Evolutionary conservation across 2,888 invertebrate genomes (phyloP).

Genomic region (Meandrusa payeni): DNA sequence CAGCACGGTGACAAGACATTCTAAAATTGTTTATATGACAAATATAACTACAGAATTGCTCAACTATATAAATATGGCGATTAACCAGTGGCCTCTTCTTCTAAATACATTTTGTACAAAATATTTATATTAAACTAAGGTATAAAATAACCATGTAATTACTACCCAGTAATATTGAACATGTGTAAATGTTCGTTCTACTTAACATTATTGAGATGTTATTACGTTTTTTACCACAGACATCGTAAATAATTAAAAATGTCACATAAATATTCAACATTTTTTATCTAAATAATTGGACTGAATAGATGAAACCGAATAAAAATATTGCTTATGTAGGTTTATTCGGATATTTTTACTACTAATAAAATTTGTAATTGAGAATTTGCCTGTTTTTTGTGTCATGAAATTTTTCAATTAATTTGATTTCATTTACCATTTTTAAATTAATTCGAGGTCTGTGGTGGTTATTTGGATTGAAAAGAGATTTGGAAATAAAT

Average conservation of each 20-base stretch:
- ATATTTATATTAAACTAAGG: conserved; percentile 5
- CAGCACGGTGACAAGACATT: too few relatives aligned
- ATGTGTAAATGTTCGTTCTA: background rate
- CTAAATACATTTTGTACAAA: conserved; percentile 38
- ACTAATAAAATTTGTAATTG: too few relatives aligned
- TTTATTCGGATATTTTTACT: too few relatives aligned
- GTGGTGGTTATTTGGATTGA: conserved; percentile 14
- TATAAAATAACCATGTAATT: conserved; percentile 10
- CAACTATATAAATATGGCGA: conserved; percentile 56
- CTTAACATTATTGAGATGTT: conserved; percentile 9
- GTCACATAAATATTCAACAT: too few relatives aligned
- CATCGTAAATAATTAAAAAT: conserved; percentile 17
- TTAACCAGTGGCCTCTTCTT: conserved; percentile 44
- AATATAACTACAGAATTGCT: conserved; percentile 24
- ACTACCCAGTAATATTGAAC: conserved; percentile 14
- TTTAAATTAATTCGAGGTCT: conserved; percentile 20
- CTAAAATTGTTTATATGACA: conserved; percentile 9
- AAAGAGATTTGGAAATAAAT: conserved; percentile 8
- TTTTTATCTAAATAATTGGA: too few relatives aligned
- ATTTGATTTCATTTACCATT: background rate
- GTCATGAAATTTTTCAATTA: too few relatives aligned
- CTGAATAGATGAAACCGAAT: too few relatives aligned
- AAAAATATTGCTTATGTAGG: too few relatives aligned
- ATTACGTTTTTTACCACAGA: conserved; percentile 8
- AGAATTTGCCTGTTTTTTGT: too few relatives aligned